These are phyloP conservation scores for Agrypnus murinus DNA, from an alignment of 2,888 invertebrate genomes.

Conservation along the genomic window DNA sequence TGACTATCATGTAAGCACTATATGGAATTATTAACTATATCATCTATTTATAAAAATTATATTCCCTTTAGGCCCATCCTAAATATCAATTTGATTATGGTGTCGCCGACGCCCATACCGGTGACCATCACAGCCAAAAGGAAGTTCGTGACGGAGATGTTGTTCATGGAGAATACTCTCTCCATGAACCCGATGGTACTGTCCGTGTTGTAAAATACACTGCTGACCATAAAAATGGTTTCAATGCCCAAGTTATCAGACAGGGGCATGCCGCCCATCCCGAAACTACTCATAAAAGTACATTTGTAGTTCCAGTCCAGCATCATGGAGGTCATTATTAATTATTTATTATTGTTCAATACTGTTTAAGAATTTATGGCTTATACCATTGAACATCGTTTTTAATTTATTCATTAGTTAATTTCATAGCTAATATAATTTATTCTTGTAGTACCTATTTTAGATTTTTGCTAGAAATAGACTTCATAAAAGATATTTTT, in stretches of 20 bases:
- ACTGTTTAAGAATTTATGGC: too few species aligned
- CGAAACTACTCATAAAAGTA: slow-evolving; percentile 46
- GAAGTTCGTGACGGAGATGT: slow-evolving; percentile 73
- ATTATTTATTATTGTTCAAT: too few species aligned
- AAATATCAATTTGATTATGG: slow-evolving; percentile 76
- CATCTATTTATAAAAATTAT: too few species aligned
- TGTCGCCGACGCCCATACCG: slow-evolving; percentile 75
- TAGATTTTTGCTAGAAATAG: too few species aligned
- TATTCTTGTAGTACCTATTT: too few species aligned
- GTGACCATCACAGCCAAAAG: slow-evolving; percentile 75
- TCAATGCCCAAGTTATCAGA: slow-evolving; percentile 58
- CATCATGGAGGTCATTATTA: neutral
- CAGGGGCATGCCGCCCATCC: slow-evolving; percentile 53
- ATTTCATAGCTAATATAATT: too few species aligned
- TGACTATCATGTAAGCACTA: slow-evolving; percentile 13
- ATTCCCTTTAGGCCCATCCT: slow-evolving; percentile 76
- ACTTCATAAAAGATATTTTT: too few species aligned
- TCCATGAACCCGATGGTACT: slow-evolving; percentile 73
- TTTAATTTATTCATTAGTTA: too few species aligned
- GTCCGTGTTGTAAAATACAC: slow-evolving; percentile 73
- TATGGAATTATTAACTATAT: too few species aligned
- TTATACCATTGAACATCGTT: too few species aligned
- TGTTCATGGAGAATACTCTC: slow-evolving; percentile 72
- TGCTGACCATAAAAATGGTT: slow-evolving; percentile 73
- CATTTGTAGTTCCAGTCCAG: slow-evolving; percentile 34